These are phyloP conservation scores for Drosophila siamana DNA, from an alignment of 2,888 invertebrate genomes.

Conservation along the genomic window DNA sequence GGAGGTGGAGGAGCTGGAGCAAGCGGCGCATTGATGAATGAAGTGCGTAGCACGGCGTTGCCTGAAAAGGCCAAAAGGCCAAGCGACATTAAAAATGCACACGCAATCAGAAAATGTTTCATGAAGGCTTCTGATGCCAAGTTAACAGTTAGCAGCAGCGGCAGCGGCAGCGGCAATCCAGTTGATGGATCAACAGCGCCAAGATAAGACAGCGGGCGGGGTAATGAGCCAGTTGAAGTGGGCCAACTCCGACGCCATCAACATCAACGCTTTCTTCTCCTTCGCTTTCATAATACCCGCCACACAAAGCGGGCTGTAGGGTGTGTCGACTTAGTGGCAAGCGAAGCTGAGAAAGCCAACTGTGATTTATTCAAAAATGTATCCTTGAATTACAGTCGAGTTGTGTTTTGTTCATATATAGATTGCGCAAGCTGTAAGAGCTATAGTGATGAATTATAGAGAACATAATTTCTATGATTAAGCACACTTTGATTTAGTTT, in stretches of 20 bases:
- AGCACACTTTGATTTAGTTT: no score
- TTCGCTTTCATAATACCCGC: background rate
- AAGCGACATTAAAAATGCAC: constrained; percentile 76
- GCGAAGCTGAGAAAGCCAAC: no score
- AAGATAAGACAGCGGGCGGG: constrained; percentile 66
- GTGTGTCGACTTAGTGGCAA: background rate
- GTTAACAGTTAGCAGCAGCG: constrained; percentile 32
- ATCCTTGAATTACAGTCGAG: no score
- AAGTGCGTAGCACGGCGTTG: constrained; percentile 63
- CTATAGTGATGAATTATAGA: no score
- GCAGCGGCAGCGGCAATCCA: constrained; percentile 33
- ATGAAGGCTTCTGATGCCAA: constrained; percentile 31
- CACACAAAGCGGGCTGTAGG: background rate
- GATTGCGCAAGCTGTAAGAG: no score
- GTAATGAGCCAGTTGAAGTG: constrained; percentile 67
- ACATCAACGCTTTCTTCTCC: constrained; percentile 19
- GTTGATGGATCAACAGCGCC: constrained; percentile 70
- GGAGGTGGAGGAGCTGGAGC: constrained; percentile 1
- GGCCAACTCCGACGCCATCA: constrained; percentile 25
- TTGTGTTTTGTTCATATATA: no score
- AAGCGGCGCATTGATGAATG: constrained; percentile 74
- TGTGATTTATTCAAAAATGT: no score
- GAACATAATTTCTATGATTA: no score
- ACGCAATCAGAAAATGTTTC: constrained; percentile 78
- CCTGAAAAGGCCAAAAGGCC: constrained; percentile 59